Base-by-base conservation (phyloP, 2,113 vertebrate species). In the Silurus asotus region DNA sequence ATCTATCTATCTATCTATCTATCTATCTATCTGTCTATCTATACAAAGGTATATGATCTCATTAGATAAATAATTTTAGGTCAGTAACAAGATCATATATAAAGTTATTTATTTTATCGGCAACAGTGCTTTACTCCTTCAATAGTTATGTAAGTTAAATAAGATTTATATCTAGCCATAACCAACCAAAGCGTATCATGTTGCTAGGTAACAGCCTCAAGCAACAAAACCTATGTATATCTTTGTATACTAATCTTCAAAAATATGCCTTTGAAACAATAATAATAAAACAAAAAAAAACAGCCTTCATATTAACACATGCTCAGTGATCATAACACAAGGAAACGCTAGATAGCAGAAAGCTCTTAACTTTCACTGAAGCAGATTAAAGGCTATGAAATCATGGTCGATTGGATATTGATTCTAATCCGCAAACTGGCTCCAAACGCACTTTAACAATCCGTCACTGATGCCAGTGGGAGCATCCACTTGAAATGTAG, bases 381-480 rank as follows among this genome's bases (percentile, higher is more conserved):
- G 88, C 59, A 87, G 87, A 86, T 90, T 80, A 83, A 84, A 84
- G 85, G 74, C 82, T 85, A 87, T 87, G 84, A 90, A 87, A 88
- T 83, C 86, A 56, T 25, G 88, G 90, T 90, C 90, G 91, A 92
- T 92, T 89, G 89, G 87, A 77, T 90, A 92, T 90, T 86, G 91
- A 92, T 93, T 92, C 62, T 55, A 90, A 79, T 78, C 86, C 87
- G 84, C 64, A 75, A 82, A 79, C 78, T 23, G 59, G 81, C 87
- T 89, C 86, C 86, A 87, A 84, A 90, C 87, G 86, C 90, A 86
- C 81, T 83, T 91, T 86, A 90, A 87, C 87, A 86, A 88, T 86
- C 72, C 84, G 74, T 76, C 80, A 85, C 76, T 15, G 28, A 72
- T 84, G 84, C 87, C 84, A 88, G 70, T 61, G 87, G 89, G 90